These are phyloP conservation scores for Willowsia nigromaculata DNA, from an alignment of 2,888 invertebrate species.

Conservation along the genomic window DNA sequence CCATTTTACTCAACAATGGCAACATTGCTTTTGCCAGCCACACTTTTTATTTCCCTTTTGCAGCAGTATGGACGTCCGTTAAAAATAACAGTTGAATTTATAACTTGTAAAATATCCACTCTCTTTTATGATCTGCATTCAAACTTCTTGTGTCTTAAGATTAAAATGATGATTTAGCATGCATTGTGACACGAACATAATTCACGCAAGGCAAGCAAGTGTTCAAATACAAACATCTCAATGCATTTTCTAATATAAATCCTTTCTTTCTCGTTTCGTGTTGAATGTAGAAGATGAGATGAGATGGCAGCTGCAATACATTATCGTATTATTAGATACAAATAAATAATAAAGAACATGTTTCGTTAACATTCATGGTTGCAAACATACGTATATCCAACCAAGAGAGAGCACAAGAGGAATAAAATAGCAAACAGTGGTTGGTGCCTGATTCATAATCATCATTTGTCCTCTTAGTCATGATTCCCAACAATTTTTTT, in stretches of 20 bases:
- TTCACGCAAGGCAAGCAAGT: background rate
- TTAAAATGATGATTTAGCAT: background rate
- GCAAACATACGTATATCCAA: too few species aligned
- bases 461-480: constrained; percentile 65
- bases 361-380: too few species aligned
- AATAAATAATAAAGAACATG: too few species aligned
- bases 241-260: background rate
- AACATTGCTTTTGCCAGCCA: background rate
- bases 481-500: constrained; percentile 67
- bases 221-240: background rate
- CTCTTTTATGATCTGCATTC: background rate
- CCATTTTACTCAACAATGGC: background rate
- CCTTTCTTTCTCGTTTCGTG: background rate
- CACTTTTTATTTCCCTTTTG: background rate
- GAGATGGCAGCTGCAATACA: background rate
- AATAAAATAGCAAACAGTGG: background rate
- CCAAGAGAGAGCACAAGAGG: background rate
- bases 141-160: background rate
- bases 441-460: constrained; percentile 46
- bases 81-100: too few species aligned
- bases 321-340: too few species aligned
- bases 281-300: background rate
- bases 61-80: background rate
- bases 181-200: background rate
- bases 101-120: too few species aligned